These are phyloP conservation scores for Tachycineta bicolor DNA, from an alignment of 2,113 vertebrate species.

Conservation along the genomic window DNA sequence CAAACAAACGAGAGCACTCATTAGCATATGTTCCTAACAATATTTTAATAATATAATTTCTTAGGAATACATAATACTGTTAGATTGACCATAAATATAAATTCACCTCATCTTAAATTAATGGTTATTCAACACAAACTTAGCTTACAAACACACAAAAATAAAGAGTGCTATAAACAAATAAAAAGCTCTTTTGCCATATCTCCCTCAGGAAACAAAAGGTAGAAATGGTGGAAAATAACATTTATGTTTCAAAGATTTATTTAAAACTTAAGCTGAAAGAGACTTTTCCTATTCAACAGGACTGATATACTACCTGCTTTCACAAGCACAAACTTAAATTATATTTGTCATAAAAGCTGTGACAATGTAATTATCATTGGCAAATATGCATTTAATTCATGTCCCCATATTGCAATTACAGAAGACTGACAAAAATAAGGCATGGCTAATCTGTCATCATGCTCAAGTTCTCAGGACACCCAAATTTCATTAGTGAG, in stretches of 20 bases:
- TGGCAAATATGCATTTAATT: not conserved
- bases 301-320: not conserved
- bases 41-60: not conserved
- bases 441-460: not conserved
- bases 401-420: not conserved
- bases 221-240: not conserved
- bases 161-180: not conserved
- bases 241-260: not conserved
- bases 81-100: not conserved
- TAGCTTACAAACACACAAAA: not conserved
- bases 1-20: not conserved
- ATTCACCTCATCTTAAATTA: not conserved
- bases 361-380: not conserved
- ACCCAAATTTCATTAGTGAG: not conserved
- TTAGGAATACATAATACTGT: not conserved
- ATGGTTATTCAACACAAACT: not conserved
- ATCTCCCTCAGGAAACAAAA: not conserved
- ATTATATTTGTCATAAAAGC: not conserved
- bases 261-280: not conserved
- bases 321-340: not conserved
- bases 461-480: not conserved
- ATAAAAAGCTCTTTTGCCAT: not conserved
- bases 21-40: not conserved
- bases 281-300: not conserved
- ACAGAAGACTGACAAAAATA: not conserved